phyloP scores from a whole-genome alignment of 2,113 vertebrate species.

The Echinops telfairi region DNA sequence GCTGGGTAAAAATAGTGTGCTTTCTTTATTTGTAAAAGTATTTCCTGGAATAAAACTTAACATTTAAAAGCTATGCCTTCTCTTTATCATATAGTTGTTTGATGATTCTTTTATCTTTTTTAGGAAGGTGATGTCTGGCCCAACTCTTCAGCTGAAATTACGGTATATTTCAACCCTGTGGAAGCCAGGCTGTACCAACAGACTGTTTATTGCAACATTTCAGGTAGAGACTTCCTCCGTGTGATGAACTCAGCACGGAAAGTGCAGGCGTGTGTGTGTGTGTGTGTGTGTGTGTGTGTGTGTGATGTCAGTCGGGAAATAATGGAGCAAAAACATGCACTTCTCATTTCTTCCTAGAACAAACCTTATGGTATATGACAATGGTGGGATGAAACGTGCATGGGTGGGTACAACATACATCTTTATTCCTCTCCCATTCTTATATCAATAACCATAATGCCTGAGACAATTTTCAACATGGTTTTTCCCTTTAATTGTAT shows the following conservation, averaged over 20 bases:
- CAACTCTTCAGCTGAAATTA: slow-evolving; percentile 87
- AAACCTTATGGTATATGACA: neutral
- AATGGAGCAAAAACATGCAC: neutral
- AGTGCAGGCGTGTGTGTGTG: neutral
- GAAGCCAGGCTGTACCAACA: slow-evolving; percentile 90
- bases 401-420: neutral
- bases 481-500: neutral
- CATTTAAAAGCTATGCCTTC: slow-evolving; percentile 28
- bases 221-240: slow-evolving; percentile 85
- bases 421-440: slow-evolving; percentile 9
- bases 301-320: neutral
- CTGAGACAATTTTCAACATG: neutral
- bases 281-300: neutral
- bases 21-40: slow-evolving; percentile 32
- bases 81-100: slow-evolving; percentile 20
- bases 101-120: slow-evolving; percentile 70
- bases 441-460: slow-evolving; percentile 22
- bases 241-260: neutral
- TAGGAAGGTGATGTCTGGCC: slow-evolving; percentile 93
- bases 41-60: slow-evolving; percentile 7
- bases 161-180: slow-evolving; percentile 89
- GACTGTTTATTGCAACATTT: slow-evolving; percentile 91
- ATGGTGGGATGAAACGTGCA: accelerated
- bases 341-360: slow-evolving; percentile 16
- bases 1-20: neutral